These are phyloP conservation scores for Taenioides sp. DNA, from an alignment of 2,797 vertebrate species.

Conservation along the genomic window DNA sequence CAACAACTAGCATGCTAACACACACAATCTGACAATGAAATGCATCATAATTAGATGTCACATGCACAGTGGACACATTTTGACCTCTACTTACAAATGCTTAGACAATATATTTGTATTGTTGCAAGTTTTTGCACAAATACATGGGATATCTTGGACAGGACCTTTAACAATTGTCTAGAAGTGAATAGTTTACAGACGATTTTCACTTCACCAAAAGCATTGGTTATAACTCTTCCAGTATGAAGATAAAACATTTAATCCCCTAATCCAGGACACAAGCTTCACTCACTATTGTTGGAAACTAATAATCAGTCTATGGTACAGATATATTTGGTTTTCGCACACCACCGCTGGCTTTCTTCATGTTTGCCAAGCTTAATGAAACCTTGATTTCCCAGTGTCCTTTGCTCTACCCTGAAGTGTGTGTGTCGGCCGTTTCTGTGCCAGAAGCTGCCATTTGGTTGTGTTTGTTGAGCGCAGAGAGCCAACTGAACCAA, in stretches of 20 bases:
- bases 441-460: constrained; percentile 73
- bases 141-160: too few relatives aligned
- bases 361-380: constrained; percentile 61
- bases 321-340: constrained; percentile 22
- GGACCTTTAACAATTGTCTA: neutral
- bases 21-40: too few relatives aligned
- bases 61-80: too few relatives aligned
- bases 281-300: neutral
- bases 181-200: neutral
- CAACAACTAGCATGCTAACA: too few relatives aligned
- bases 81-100: too few relatives aligned
- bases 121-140: too few relatives aligned
- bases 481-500: constrained; percentile 79
- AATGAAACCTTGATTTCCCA: constrained; percentile 74
- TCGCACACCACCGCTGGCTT: constrained; percentile 40
- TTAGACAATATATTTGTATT: too few relatives aligned
- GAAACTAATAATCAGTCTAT: neutral
- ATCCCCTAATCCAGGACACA: neutral
- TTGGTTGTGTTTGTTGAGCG: constrained; percentile 79
- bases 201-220: neutral
- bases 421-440: constrained; percentile 43
- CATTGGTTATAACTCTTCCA: too few relatives aligned
- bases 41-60: too few relatives aligned
- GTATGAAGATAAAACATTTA: too few relatives aligned
- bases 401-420: constrained; percentile 55